Base-by-base conservation (phyloP, 2,888 invertebrate genomes). In the Scaptomyza flava region DNA sequence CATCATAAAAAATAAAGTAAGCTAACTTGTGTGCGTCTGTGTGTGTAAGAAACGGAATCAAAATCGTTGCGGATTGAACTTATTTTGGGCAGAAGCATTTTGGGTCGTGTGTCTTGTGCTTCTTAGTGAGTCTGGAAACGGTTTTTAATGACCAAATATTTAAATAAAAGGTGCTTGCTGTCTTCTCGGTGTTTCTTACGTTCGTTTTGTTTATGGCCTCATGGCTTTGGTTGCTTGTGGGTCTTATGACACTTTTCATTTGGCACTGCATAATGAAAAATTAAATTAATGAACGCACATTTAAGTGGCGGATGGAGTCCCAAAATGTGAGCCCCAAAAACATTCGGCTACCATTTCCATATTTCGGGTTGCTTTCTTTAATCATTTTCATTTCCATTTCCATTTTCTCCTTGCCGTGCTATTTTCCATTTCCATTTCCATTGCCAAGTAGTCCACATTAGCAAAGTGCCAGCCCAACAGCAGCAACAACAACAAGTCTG, bases 261-360 rank as follows among this genome's bases (percentile, higher is more conserved):
- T 75, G 65, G 62, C 74, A 72, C 71, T 61, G 80, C 73, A 73
- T 80, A 81, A 81, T 84, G 84, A 84, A 84, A 82, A 84, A 84
- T 82, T 73, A 84, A 82, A 82, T 82, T 84, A 82, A 82, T 82
- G 84, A 81, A 81, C 78, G 82, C 81, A 82, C 82, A 82, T 82
- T 82, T 78, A 50, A 42, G 17, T 30, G 73, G 67, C 66, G 76
- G 73, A 75, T 64, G 66, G 56, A 52, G 46, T 70, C 42, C 43
- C 36, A 9, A 36, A 50, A 48, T 33, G 42, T 43, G 9, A 31
- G 45, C 38, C 50, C 68, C 38, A 45, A 46, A 47, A 46, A 47
- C 6, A 41, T 58, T 66, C 46, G 43, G 56, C 54, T 54, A 43
- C 48, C 65, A 65, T 58, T 65, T 73, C 11, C 53, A 68, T 14